These are phyloP conservation scores for Matsumurasca onukii DNA, from an alignment of 1,140 invertebrate genomes.

Conservation along the genomic window DNA sequence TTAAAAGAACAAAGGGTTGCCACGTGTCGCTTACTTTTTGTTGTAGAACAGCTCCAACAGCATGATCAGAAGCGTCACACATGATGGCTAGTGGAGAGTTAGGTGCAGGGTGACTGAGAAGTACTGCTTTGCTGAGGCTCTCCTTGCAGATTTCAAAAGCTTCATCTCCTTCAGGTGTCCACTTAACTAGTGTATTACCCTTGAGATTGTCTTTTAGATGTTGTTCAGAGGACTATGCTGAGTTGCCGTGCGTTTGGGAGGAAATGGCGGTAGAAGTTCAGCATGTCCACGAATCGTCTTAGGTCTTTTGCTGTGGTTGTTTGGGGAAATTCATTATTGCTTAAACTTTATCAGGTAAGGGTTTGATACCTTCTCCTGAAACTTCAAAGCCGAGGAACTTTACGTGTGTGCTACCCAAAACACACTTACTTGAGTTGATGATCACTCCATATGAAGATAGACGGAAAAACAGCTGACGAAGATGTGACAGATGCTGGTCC, in stretches of 20 bases:
- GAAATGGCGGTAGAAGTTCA: no score
- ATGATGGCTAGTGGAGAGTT: neutral
- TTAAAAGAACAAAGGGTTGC: neutral
- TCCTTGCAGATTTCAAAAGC: no score
- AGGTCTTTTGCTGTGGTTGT: no score
- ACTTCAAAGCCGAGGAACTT: neutral
- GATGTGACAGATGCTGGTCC: conserved; percentile 41
- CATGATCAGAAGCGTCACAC: neutral
- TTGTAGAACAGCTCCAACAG: neutral
- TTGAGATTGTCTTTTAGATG: conserved; percentile 1
- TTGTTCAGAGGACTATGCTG: no score
- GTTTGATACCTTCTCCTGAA: no score
- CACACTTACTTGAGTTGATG: neutral
- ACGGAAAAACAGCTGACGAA: conserved; percentile 4
- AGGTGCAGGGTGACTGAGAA: neutral
- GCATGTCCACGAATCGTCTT: no score
- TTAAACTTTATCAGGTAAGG: no score
- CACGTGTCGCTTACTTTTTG: neutral
- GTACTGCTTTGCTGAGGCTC: neutral
- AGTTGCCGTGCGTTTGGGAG: no score
- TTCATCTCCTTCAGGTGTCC: neutral
- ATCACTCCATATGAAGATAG: no score
- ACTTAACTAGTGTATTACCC: conserved; percentile 1
- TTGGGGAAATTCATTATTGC: no score
- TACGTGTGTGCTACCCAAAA: neutral